Conservation (phyloP, 1,140 invertebrate genomes). For the Bombus consobrinus region DNA sequence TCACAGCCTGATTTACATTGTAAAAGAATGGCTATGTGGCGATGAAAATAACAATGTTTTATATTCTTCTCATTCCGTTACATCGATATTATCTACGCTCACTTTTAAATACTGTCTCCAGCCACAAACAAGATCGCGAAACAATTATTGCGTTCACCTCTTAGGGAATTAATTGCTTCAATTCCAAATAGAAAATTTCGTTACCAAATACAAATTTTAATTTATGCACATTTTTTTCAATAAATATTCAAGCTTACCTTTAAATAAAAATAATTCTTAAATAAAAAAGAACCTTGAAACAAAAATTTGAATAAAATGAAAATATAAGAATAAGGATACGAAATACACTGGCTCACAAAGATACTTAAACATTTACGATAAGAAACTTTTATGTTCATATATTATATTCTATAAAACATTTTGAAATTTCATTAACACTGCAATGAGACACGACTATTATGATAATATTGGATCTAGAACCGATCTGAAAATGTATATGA, state of each 20-base stretch:
- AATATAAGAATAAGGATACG: background rate
- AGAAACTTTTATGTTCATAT: background rate
- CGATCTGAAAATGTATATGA: too few species aligned
- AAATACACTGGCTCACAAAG: too few species aligned
- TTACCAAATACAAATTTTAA: background rate
- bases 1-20: conserved; percentile 14
- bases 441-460: too few species aligned
- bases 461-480: too few species aligned
- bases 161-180: background rate
- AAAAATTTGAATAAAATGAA: too few species aligned
- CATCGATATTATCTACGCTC: conserved; percentile 12
- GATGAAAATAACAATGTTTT: conserved; percentile 28
- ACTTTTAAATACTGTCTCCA: background rate
- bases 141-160: background rate
- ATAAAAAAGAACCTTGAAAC: too few species aligned
- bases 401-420: background rate
- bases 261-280: too few species aligned
- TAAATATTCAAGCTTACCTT: too few species aligned
- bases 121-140: background rate
- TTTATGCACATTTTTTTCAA: background rate
- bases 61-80: conserved; percentile 26
- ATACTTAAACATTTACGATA: background rate
- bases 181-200: background rate
- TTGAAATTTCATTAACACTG: too few species aligned
- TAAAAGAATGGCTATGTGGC: background rate